Base-by-base conservation (phyloP, 2,797 vertebrate species). In the Halcyon chelicuti region DNA sequence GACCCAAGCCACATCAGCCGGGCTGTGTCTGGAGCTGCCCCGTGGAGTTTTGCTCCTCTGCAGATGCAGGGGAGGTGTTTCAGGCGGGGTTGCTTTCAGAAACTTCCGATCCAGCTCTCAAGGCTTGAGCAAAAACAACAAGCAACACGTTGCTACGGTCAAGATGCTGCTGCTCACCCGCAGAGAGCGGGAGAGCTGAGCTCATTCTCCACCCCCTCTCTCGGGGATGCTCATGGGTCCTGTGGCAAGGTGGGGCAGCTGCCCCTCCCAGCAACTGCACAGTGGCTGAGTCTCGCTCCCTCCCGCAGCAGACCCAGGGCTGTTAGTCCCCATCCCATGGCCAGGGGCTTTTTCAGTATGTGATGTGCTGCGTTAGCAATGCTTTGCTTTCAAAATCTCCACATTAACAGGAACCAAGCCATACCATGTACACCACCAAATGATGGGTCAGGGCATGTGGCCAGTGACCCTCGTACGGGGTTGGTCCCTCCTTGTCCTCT, bases 121-220 rank as follows among this genome's bases (percentile, higher is more conserved):
- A 58, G 31, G 60, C 58, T 83, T 1, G 0, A 66, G 68, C 40
- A 29, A 81, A 67, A 94, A 57, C 84, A 95, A 71, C 60, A 63
- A 82, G 71, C 78, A 77, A 46, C 51, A 1, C 7, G 73, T 94
- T 96, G 88, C 92, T 95, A 84, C 0, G 12, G 47, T 37, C 0
- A 7, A 70, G 90, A 88, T 61, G 89, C 78, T 89, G 84, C 88
- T 39, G 74, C 42, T 79, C 0, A 5, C 52, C 57, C 4, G 0
- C 0, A 1, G 91, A 86, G 85, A 86, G 46, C 23, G 3, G 81
- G 61, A 92, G 61, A 46, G 78, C 86, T 90, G 88, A 92, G 67
- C 76, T 94, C 55, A 54, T 88, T 81, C 95, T 70, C 95, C 95
- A 94, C 94, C 88, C 81, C 13, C 2, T 90, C 90, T 94, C 94